These are phyloP conservation scores for Chrysochloris asiatica DNA, from an alignment of 2,113 vertebrate species.

Conservation along the genomic window DNA sequence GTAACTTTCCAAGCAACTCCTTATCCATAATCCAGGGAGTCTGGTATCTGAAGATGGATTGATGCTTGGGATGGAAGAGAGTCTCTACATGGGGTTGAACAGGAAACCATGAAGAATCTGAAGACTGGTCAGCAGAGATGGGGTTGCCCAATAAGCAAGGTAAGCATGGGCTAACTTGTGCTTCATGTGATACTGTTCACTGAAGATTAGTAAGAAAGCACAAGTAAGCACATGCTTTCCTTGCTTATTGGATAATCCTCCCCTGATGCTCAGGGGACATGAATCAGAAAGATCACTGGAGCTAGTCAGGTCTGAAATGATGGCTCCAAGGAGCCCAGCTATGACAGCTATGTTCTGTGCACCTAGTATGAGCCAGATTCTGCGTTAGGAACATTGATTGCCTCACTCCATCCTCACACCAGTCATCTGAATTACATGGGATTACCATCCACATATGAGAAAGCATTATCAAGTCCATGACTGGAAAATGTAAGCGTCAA, in stretches of 20 bases:
- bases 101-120: accelerated
- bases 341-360: neutral
- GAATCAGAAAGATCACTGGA: neutral
- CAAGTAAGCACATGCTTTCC: neutral
- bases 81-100: neutral
- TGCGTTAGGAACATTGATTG: neutral
- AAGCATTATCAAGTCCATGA: neutral
- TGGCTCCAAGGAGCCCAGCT: neutral
- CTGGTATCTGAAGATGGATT: neutral
- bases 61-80: neutral
- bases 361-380: neutral
- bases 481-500: neutral
- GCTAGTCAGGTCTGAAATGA: neutral
- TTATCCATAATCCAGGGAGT: neutral
- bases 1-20: neutral
- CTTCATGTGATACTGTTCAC: neutral
- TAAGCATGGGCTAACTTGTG: neutral
- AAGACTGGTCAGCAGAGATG: neutral
- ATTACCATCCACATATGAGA: neutral
- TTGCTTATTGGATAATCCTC: neutral
- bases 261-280: neutral
- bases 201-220: neutral
- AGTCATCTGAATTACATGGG: neutral
- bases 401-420: neutral
- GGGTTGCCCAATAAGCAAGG: neutral